phyloP scores from a whole-genome alignment of 23 tunicate genomes.

The Trididemnum nubilum region DNA sequence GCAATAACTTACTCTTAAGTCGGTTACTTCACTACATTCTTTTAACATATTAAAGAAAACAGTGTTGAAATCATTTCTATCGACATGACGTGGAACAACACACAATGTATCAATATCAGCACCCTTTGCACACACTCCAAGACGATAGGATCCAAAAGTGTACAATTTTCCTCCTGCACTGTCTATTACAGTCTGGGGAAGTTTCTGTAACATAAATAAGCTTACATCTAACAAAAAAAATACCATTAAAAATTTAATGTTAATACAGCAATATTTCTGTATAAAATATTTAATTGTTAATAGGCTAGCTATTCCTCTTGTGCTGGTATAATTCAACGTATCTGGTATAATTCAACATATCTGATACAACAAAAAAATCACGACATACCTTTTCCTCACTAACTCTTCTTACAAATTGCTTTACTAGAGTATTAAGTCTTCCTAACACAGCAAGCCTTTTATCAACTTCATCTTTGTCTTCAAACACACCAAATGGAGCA shows the following conservation, averaged over 20 bases:
- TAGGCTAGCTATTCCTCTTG: too few species aligned
- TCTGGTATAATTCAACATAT: too few species aligned
- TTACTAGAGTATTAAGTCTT: slow-evolving; percentile 81
- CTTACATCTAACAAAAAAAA: not conserved
- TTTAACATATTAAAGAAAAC: slow-evolving; percentile 75
- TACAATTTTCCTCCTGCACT: slow-evolving; percentile 86
- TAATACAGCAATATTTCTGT: too few species aligned
- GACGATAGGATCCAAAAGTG: slow-evolving; percentile 96
- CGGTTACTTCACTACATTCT: slow-evolving; percentile 64
- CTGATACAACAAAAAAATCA: not conserved
- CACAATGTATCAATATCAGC: slow-evolving; percentile 97
- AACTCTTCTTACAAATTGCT: slow-evolving; percentile 84
- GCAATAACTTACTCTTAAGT: slow-evolving; percentile 50
- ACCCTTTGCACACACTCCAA: slow-evolving; percentile 87
- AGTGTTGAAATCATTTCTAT: slow-evolving; percentile 67
- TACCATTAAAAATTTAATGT: not conserved
- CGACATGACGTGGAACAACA: slow-evolving; percentile 93
- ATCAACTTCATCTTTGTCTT: slow-evolving; percentile 59
- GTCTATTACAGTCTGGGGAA: slow-evolving; percentile 64
- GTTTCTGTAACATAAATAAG: slow-evolving; percentile 52
- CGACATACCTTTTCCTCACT: slow-evolving; percentile 74
- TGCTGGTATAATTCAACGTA: too few species aligned
- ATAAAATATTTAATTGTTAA: too few species aligned
- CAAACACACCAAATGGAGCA: slow-evolving; percentile 88
- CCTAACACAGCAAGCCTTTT: slow-evolving; percentile 56